Evolutionary conservation across 2,888 invertebrate species (phyloP), one percentile per base, ranked within the genome.

Genomic region (Mythimna ferrago): DNA sequence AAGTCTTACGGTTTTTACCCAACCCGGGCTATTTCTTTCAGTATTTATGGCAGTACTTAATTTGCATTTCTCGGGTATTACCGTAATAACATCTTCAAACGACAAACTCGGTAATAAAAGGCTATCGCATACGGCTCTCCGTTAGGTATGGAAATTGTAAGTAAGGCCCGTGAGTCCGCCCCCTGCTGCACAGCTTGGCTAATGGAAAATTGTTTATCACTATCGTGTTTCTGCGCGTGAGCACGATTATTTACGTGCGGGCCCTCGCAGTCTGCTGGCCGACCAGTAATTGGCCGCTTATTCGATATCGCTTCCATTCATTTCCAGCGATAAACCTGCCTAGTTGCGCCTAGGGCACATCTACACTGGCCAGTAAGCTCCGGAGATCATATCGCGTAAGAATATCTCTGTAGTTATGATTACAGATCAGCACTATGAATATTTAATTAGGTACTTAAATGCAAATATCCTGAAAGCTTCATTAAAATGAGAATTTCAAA

Each of bases 161-260:
- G 90, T 89, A 87, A 79, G 78, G 74, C 72, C 80, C 78, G 74
- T 78, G 77, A 81, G 86, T 73, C 75, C 83, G 74, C 82, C 86
- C 87, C 89, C 88, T 81, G 85, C 85, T 84, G 88, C 85, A 78
- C 82, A 80, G 86, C 86, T 87, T 84, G 76, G 86, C 92, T 93
- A 95, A 94, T 95, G 93, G 94, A 93, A 94, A 94, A 94, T 94
- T 93, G 93, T 94, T 94, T 94, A 94, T 94, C 92, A 92, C 89
- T 92, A 93, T 92, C 93, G 84, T 81, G 88, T 89, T 90, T 88
- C 89, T 94, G 94, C 94, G 94, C 94, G 91, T 92, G 94, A 92
- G 92, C 92, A 93, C 90, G 92, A 93, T 94, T 94, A 95, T 94
- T 94, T 94, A 94, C 91, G 92, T 90, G 91, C 91, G 88, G 90